Evolutionary conservation across 2,113 vertebrate species (phyloP), one percentile per base, ranked within the genome.

Genomic region (Charadrius vociferus): DNA sequence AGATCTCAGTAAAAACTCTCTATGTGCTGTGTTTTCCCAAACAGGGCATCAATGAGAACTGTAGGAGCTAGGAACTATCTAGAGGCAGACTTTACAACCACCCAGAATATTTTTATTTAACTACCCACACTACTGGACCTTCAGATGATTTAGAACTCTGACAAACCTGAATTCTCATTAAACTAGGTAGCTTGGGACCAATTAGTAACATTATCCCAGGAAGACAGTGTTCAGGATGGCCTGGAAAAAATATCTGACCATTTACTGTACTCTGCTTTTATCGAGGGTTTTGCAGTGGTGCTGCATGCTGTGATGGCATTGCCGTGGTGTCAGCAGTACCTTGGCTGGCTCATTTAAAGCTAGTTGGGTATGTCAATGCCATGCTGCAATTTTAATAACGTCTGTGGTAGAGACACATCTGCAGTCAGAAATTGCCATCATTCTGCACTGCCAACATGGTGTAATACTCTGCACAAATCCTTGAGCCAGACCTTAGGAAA

Each of bases 401-500:
- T n/a, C 43, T 72, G 74, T 73, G 62, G 85, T 37, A 90, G n/a
- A 90, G 41, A 37, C 43, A 55, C 41, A 92, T 82, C 78, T 97
- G 90, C 80, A 88, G 71, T 81, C 27, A 75, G 79, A 94, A 93
- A 85, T 20, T 39, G 41, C 67, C 59, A 70, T 47, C 23, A 29
- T 89, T 90, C 50, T 86, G 59, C 43, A 74, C 71, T 81, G 61
- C 77, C 86, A 93, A 18, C 34, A 15, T 5, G 27, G 63, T 72
- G 39, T 72, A 91, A 86, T 58, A 45, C 49, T 67, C 52, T 32
- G 47, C 66, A 92, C 13, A 85, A 56, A 90, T 71, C 53, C 45
- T 87, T 39, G 63, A 53, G 91, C 68, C 86, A 95, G 77, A 47
- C 77, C 62, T 82, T 77, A 68, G 78, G 88, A 94, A 95, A 93